Evolutionary conservation across 2,888 invertebrate genomes (phyloP), one percentile per base, ranked within the genome.

Genomic region (Drosophila subsilvestris): DNA sequence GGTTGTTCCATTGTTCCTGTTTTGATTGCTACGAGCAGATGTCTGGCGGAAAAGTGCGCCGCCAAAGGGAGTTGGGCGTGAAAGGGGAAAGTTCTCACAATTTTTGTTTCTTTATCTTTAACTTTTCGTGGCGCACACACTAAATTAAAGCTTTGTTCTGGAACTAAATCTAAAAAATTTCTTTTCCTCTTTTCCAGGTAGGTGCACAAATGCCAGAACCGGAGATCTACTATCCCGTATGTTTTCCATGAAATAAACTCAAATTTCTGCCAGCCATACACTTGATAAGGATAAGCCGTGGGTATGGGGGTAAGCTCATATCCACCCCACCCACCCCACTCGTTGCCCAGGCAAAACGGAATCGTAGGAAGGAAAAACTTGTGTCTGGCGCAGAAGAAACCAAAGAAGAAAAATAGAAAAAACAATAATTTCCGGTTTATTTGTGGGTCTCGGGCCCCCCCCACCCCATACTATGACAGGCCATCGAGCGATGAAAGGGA

Each of bases 21-120:
- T 76, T 74, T 86, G 83, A 83, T 83, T 83, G 80, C 80, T 54
- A 55, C 56, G 69, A 73, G 56, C 75, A 68, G 86, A 83, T 83
- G 83, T 86, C 83, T 86, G 80, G 74, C 62, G 57, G 57, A 65
- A 59, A 75, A 68, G 51, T 71, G 32, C 50, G 32, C 50, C 50
- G 54, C 14, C 9, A 47, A 65, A 54, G 10, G 37, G 27, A n/a
- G 18, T n/a, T 10, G 25, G 56, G 43, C 12, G 29, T n/a, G 32
- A 22, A 22, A 3, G 32, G 12, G 9, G 8, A 20, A 20, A 20
- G 10, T 4, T 14, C 32, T 18, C 27, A 12, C 10, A 37, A 22
- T 50, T 29, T 29, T 17, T 9, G n/a, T 9, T 17, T 49, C 3
- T 27, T 6, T 37, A 9, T 22, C 20, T 53, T 37, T 6, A 12